A percentile compares a stretch with the other conserved stretches of the same genome.
Evolutionary conservation across 2,888 invertebrate species (phyloP).

Genomic region (Neria commutata): DNA sequence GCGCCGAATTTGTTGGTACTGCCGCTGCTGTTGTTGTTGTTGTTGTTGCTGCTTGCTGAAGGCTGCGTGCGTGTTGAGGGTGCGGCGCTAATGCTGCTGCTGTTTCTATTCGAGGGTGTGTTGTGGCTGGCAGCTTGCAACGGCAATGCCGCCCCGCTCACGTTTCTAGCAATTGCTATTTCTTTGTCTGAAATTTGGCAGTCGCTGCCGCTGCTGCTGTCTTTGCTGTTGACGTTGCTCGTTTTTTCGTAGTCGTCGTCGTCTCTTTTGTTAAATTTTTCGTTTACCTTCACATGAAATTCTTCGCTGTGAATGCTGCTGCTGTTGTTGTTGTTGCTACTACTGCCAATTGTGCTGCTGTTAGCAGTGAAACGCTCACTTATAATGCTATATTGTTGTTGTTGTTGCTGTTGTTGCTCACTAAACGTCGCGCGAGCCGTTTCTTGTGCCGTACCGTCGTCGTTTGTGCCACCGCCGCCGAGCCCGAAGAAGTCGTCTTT

Average conservation of each 20-base stretch:
- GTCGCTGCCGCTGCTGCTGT: conserved; percentile 23
- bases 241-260: conserved; percentile 44
- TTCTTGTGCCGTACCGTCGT: too few relatives aligned
- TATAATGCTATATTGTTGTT: conserved; percentile 39
- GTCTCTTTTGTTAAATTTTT: conserved; percentile 1
- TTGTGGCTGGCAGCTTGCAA: too few relatives aligned
- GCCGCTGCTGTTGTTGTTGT: conserved; percentile 13
- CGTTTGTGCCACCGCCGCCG: conserved; percentile 29
- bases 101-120: too few relatives aligned
- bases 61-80: background rate
- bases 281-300: conserved; percentile 33
- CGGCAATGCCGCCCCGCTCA: too few relatives aligned
- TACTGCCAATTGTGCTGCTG: conserved; percentile 30
- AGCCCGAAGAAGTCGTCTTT: too few relatives aligned
- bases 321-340: conserved; percentile 16
- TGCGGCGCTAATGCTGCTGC: conserved; percentile 10
- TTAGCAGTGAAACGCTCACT: conserved; percentile 45
- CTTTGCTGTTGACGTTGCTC: conserved; percentile 22
- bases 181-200: too few relatives aligned
- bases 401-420: conserved; percentile 18
- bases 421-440: too few relatives aligned
- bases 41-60: conserved; percentile 5
- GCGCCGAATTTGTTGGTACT: conserved; percentile 8
- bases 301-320: conserved; percentile 41
- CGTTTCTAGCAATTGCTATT: too few relatives aligned